These are phyloP conservation scores for Epirrita christyi DNA, from an alignment of 2,888 invertebrate species.

Conservation along the genomic window DNA sequence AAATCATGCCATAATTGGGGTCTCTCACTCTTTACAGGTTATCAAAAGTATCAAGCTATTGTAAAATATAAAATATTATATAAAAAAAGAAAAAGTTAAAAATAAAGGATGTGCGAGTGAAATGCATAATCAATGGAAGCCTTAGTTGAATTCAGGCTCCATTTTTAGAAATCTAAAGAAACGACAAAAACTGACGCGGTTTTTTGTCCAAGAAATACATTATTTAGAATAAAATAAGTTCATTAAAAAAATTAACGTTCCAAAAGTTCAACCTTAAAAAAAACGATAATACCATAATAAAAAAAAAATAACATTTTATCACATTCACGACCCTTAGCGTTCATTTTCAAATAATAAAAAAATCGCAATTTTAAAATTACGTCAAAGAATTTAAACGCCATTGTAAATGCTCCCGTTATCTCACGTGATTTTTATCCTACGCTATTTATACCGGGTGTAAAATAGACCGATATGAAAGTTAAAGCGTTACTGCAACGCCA, in stretches of 20 bases:
- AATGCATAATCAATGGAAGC: conserved; percentile 5
- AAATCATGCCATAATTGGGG: conserved; percentile 8
- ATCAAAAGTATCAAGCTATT: neutral
- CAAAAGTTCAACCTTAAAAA: neutral
- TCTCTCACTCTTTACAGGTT: conserved; percentile 4
- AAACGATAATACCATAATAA: conserved; percentile 5
- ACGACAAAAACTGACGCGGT: too few species aligned
- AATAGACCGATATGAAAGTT: neutral
- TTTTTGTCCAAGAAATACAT: too few species aligned
- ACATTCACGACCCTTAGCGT: conserved; percentile 50
- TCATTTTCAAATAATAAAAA: conserved; percentile 47
- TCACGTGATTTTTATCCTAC: conserved; percentile 40
- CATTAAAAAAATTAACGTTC: too few species aligned
- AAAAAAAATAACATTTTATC: conserved; percentile 40
- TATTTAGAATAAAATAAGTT: too few species aligned
- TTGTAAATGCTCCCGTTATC: conserved; percentile 62
- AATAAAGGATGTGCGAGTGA: conserved; percentile 3
- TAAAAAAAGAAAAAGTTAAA: neutral
- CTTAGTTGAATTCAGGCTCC: too few species aligned
- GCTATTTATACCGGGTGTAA: conserved; percentile 39
- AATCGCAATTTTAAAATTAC: conserved; percentile 43
- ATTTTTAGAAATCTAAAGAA: too few species aligned
- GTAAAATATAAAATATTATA: neutral
- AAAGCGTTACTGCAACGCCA: neutral
- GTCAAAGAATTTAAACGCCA: conserved; percentile 39